Evolutionary conservation across 2,888 invertebrate species (phyloP).

Genomic region (Caenorhabditis sulstoni): DNA sequence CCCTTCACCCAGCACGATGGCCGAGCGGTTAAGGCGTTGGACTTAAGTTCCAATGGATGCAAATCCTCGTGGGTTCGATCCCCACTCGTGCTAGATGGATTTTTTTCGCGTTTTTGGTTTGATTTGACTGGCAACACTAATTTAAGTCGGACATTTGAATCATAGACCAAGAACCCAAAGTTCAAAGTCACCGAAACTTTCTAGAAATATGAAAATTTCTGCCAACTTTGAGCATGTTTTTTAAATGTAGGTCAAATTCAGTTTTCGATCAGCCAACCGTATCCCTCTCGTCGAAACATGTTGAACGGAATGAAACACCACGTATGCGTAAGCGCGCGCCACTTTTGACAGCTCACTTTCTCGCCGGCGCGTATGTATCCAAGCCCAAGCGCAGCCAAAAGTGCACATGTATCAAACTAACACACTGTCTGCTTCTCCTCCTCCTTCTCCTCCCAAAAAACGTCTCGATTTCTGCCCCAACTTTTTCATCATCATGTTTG

Average conservation of each 20-base stretch:
- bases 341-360: conserved; percentile 35
- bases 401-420: conserved; percentile 52
- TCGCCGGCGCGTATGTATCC: background rate
- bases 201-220: too few species aligned
- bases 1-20: conserved; percentile 80
- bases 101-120: conserved; percentile 40
- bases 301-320: conserved; percentile 22
- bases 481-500: conserved; percentile 14
- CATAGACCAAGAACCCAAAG: too few species aligned
- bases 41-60: conserved; percentile 83
- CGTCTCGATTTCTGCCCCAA: conserved; percentile 12
- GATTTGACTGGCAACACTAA: too few species aligned
- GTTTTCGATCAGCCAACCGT: too few species aligned
- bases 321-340: background rate
- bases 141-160: too few species aligned
- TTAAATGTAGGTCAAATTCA: too few species aligned
- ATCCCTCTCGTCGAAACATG: too few species aligned
- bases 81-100: conserved; percentile 66
- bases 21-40: conserved; percentile 85
- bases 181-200: too few species aligned
- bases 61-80: conserved; percentile 72
- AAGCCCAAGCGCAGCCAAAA: conserved; percentile 5
- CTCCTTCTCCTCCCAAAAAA: conserved; percentile 29
- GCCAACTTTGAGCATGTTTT: too few species aligned
- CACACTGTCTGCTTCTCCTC: conserved; percentile 1